A percentile compares a stretch with the other conserved stretches of the same genome.
These are phyloP conservation scores for Fragum fragum DNA, from an alignment of 2,888 invertebrate species.

Conservation along the genomic window DNA sequence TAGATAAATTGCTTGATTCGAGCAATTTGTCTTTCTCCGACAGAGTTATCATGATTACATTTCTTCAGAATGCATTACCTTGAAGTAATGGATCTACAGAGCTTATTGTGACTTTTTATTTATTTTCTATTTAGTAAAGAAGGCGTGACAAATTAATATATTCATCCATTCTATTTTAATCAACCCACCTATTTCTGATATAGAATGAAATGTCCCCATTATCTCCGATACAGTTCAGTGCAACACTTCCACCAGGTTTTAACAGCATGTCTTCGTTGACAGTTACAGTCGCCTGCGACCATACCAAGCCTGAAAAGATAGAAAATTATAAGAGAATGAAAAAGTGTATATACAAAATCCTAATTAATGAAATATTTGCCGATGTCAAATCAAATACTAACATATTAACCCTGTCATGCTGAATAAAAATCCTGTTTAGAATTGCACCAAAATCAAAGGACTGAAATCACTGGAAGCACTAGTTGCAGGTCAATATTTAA, in stretches of 20 bases:
- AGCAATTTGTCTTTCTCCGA: conserved; percentile 17
- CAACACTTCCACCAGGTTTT: conserved; percentile 30
- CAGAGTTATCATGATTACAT: no score
- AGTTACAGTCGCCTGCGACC: not conserved
- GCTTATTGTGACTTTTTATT: not conserved
- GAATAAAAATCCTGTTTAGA: no score
- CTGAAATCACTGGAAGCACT: no score
- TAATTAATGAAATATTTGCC: no score
- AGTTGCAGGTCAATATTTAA: no score
- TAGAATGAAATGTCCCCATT: conserved; percentile 40
- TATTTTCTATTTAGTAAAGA: not conserved
- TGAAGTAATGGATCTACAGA: not conserved
- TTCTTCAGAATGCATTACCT: not conserved
- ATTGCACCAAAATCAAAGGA: no score
- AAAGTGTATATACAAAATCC: no score
- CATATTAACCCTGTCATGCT: no score
- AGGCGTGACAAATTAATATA: not conserved
- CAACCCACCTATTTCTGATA: conserved; percentile 54
- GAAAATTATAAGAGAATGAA: no score
- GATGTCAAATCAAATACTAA: no score
- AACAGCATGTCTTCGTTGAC: conserved; percentile 16
- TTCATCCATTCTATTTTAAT: not conserved
- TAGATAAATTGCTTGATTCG: not conserved
- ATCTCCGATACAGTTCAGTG: conserved; percentile 49
- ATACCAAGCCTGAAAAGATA: not conserved